phyloP scores from a whole-genome alignment of 2,888 invertebrate genomes.

The Torymus aiolomorphi region DNA sequence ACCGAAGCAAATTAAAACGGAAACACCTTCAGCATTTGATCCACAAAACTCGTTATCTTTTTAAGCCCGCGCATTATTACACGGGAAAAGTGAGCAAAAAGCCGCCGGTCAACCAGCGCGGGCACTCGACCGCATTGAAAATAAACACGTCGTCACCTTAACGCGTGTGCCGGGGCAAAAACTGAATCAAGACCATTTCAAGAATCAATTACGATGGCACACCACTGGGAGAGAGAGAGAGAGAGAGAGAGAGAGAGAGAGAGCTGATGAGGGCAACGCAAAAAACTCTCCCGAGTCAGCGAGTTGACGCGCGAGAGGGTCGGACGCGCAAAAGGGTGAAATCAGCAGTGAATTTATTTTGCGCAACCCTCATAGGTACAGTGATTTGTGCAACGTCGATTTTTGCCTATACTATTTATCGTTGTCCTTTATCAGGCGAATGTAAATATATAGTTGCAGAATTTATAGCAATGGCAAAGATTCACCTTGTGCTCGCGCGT shows the following conservation, averaged over 20 bases:
- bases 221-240: not conserved
- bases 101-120: no score
- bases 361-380: slow-evolving; percentile 22
- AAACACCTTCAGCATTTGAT: no score
- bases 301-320: no score
- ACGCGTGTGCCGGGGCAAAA: slow-evolving; percentile 10
- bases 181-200: slow-evolving; percentile 42
- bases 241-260: no score
- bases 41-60: no score
- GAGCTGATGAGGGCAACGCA: slow-evolving; percentile 5
- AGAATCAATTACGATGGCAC: slow-evolving; percentile 35
- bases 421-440: slow-evolving; percentile 44
- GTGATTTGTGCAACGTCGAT: slow-evolving; percentile 41
- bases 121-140: slow-evolving; percentile 17
- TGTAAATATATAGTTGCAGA: slow-evolving; percentile 42
- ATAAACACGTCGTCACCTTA: slow-evolving; percentile 30
- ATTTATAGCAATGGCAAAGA: slow-evolving; percentile 6
- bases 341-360: slow-evolving; percentile 45
- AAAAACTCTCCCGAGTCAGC: not conserved
- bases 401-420: slow-evolving; percentile 39
- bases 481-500: slow-evolving; percentile 42
- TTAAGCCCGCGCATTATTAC: no score
- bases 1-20: no score
- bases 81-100: not conserved
- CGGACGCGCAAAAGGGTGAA: not conserved